Evolutionary conservation across 2,797 vertebrate genomes (phyloP).

Genomic region (Hippoglossus hippoglossus): DNA sequence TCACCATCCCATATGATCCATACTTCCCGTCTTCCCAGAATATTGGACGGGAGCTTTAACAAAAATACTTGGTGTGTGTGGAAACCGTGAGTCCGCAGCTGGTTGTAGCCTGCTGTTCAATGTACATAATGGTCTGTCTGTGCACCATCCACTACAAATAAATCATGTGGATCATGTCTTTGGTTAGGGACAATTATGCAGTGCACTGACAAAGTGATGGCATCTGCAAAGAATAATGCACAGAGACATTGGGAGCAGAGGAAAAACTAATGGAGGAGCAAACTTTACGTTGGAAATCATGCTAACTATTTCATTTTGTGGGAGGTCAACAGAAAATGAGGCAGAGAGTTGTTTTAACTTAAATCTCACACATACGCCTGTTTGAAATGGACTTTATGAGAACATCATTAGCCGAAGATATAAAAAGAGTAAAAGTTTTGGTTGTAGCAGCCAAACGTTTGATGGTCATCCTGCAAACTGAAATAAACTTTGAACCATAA

Average conservation of each 20-base stretch:
- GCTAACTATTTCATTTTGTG: slow-evolving; percentile 9
- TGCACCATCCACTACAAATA: slow-evolving; percentile 60
- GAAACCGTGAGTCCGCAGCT: slow-evolving; percentile 56
- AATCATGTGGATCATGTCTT: slow-evolving; percentile 62
- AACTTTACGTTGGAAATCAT: slow-evolving; percentile 17
- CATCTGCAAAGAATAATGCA: slow-evolving; percentile 49
- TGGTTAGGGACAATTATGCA: slow-evolving; percentile 44
- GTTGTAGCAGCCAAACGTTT: background rate
- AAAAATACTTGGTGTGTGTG: slow-evolving; percentile 37
- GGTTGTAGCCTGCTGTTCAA: slow-evolving; percentile 54
- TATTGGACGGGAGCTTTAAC: slow-evolving; percentile 34
- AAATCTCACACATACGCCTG: background rate
- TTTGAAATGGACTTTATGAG: slow-evolving; percentile 1
- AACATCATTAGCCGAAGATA: slow-evolving; percentile 12
- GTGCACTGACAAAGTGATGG: slow-evolving; percentile 43
- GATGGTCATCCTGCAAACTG: slow-evolving; percentile 4
- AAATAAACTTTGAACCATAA: slow-evolving; percentile 14
- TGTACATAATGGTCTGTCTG: slow-evolving; percentile 59
- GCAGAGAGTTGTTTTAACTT: too few species aligned
- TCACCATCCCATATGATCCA: slow-evolving; percentile 66
- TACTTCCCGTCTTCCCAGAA: slow-evolving; percentile 63
- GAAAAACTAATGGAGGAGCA: slow-evolving; percentile 20
- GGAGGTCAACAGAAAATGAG: background rate
- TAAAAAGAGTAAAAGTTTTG: background rate
- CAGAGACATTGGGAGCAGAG: slow-evolving; percentile 7